Evolutionary conservation across 2,888 invertebrate genomes (phyloP), one percentile per base, ranked within the genome.

Genomic region (Melangyna quadrimaculata): DNA sequence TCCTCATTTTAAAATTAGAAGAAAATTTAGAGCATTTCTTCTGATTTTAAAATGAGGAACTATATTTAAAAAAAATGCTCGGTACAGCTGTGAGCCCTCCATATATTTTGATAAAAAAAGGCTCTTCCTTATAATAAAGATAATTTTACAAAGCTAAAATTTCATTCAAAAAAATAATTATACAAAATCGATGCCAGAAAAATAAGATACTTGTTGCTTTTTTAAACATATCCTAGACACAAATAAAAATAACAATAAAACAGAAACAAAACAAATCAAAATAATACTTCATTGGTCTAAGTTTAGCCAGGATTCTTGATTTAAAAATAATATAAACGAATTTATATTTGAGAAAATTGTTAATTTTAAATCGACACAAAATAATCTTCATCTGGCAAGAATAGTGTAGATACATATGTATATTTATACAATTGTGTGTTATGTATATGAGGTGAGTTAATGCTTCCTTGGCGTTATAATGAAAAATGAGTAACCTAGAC

Each of bases 301-400:
- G 83, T 79, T 83, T 83, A 83, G 83, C 69, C 45, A 83, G 79
- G 79, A 78, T 57, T 83, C 63, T 61, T n/a, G 61, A 83, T 83
- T 83, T 83, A 78, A 74, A 83, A 83, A 83, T 83, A 83, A n/a
- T 83, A 78, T 29, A 32, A 43, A 40, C 63, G 57, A 83, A 83
- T 79, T 83, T 65, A 83, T 74, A 83, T 83, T 83, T 83, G 70
- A 79, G 24, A 51, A 51, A 51, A 51, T 51, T 74, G 83, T 83
- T 83, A 83, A 83, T 73, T 79, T 79, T 83, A 83, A 83, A 71
- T 74, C 74, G 74, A 79, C n/a, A n/a, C n/a, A 65, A 19, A 40
- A 65, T 45, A 65, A 45, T 29, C 10, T 65, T 43, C 27, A 63
- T 45, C 65, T 45, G 29, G 43, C 63, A 43, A 43, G 27, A 63